These are phyloP conservation scores for Mayetiola destructor DNA, from an alignment of 2,888 invertebrate species.

Conservation along the genomic window DNA sequence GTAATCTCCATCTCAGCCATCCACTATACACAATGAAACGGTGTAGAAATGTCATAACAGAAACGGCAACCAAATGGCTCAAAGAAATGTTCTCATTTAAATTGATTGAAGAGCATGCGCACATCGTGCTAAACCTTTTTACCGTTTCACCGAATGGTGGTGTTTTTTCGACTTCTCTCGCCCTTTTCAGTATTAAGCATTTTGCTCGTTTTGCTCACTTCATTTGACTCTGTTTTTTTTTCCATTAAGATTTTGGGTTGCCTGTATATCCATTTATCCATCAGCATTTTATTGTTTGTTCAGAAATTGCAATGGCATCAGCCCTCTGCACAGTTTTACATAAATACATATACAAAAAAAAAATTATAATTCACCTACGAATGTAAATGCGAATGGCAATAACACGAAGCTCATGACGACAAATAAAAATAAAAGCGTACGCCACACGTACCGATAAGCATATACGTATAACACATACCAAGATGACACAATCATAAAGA, in stretches of 20 bases:
- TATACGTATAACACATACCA: background rate
- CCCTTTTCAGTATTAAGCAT: too few species aligned
- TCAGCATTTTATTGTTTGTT: background rate
- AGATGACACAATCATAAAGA: slow-evolving; percentile 12
- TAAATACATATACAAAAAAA: slow-evolving; percentile 13
- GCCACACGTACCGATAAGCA: background rate
- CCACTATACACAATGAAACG: background rate
- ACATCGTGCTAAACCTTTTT: slow-evolving; percentile 1
- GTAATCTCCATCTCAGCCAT: background rate
- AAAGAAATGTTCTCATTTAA: slow-evolving; percentile 5
- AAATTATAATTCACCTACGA: slow-evolving; percentile 11
- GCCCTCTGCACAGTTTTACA: slow-evolving; percentile 12
- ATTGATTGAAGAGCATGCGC: slow-evolving; percentile 12
- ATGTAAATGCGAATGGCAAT: background rate
- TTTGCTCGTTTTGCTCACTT: too few species aligned
- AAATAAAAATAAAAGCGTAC: background rate
- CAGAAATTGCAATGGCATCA: background rate
- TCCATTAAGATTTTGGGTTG: background rate
- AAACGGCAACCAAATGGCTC: too few species aligned
- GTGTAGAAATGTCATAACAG: background rate
- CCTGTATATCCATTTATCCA: background rate
- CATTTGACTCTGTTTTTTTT: too few species aligned
- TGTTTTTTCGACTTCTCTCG: background rate
- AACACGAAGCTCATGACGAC: background rate
- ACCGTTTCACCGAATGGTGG: background rate